phyloP scores from a whole-genome alignment of 2,797 vertebrate species.

The Lagocephalus sceleratus region DNA sequence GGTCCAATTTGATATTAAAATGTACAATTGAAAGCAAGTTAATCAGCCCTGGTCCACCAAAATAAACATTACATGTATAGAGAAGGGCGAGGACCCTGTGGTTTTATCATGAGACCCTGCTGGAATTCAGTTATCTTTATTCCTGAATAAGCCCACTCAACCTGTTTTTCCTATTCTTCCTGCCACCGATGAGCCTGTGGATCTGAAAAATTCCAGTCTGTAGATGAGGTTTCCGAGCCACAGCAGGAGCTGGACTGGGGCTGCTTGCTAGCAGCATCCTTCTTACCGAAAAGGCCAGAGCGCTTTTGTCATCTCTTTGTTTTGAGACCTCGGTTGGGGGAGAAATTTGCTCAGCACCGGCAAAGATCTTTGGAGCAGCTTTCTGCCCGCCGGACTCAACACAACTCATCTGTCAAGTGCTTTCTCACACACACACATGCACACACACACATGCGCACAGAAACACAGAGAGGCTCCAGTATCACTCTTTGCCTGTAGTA shows the following conservation, averaged over 20 bases:
- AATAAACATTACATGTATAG: too few relatives aligned
- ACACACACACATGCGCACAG: constrained; percentile 14
- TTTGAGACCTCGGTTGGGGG: constrained; percentile 33
- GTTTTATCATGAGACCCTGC: not conserved
- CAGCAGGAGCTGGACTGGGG: not conserved
- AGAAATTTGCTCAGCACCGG: constrained; percentile 40
- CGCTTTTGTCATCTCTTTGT: constrained; percentile 45
- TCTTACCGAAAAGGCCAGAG: constrained; percentile 15
- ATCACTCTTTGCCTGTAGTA: constrained; percentile 21
- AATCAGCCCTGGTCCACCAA: too few relatives aligned
- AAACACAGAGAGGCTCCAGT: constrained; percentile 29
- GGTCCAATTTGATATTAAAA: too few relatives aligned
- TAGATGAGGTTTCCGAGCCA: constrained; percentile 6
- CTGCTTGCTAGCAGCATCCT: constrained; percentile 19
- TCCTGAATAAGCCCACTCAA: constrained; percentile 9
- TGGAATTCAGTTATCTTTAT: constrained; percentile 5
- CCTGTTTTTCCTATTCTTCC: not conserved
- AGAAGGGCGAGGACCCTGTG: too few relatives aligned
- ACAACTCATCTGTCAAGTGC: constrained; percentile 55
- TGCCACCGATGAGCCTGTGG: constrained; percentile 23
- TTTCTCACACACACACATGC: constrained; percentile 8
- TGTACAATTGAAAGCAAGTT: too few relatives aligned
- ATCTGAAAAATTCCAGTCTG: constrained; percentile 6
- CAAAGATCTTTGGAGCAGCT: constrained; percentile 62
- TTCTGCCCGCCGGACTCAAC: constrained; percentile 53